phyloP scores from a whole-genome alignment of 1,140 invertebrate species.

The Habropoda laboriosa region DNA sequence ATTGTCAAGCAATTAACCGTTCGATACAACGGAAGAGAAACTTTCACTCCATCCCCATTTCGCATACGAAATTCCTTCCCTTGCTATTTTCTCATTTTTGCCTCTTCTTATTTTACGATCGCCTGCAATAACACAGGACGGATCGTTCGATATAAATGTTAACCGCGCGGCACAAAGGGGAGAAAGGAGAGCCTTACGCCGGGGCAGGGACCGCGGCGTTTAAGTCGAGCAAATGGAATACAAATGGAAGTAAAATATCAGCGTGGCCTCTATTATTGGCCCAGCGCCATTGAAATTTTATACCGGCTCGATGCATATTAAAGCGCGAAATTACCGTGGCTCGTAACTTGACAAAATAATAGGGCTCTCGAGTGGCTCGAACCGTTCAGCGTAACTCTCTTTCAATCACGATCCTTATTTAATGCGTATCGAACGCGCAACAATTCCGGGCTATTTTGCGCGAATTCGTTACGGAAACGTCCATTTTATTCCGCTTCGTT shows the following conservation, averaged over 20 bases:
- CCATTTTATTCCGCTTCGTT: not conserved
- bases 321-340: conserved; percentile 3
- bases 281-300: conserved; percentile 23
- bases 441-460: too few relatives aligned
- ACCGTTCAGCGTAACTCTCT: not conserved
- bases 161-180: not conserved
- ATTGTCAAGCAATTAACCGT: not conserved
- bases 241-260: conserved; percentile 14
- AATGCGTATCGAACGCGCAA: not conserved
- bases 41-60: not conserved
- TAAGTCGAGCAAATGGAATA: conserved; percentile 9
- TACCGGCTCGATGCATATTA: conserved; percentile 14
- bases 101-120: not conserved
- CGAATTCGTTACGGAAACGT: too few relatives aligned
- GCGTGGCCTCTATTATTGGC: not conserved
- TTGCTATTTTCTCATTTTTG: too few relatives aligned
- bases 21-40: not conserved
- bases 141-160: not conserved
- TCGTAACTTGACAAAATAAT: conserved; percentile 6
- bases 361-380: not conserved
- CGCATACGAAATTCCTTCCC: not conserved
- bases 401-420: not conserved
- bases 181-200: not conserved
- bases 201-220: not conserved
- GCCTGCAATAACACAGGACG: not conserved